These are phyloP conservation scores for Elanoides forficatus DNA, from an alignment of 2,113 vertebrate genomes.

Conservation along the genomic window DNA sequence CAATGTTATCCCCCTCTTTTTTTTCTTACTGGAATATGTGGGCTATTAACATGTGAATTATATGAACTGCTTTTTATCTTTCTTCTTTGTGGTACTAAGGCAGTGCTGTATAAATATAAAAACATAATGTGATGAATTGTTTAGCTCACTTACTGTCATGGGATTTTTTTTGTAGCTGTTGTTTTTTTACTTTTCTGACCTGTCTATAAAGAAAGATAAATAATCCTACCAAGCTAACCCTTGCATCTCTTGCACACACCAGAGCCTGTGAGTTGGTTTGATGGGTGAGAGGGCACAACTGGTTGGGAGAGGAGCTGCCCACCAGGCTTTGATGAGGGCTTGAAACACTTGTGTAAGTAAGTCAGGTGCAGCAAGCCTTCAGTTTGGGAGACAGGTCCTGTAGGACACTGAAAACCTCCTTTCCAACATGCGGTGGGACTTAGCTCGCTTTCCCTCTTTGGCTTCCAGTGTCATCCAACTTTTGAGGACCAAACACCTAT, in stretches of 20 bases:
- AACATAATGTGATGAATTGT: not conserved
- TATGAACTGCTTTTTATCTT: conserved; percentile 5
- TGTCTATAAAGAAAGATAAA: not conserved
- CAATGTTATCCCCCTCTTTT: not conserved
- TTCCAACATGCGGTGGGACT: accelerated
- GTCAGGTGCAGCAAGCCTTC: not conserved
- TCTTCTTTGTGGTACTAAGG: not conserved
- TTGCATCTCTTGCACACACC: not conserved
- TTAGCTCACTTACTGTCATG: not conserved
- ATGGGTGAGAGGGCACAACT: not conserved
- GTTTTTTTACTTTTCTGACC: not conserved
- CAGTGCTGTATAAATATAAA: conserved; percentile 16
- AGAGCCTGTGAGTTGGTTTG: not conserved
- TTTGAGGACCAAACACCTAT: not conserved
- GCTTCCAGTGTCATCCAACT: not conserved
- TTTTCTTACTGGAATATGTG: conserved; percentile 12
- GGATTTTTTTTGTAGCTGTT: not conserved
- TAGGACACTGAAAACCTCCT: not conserved
- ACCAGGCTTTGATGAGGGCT: not conserved
- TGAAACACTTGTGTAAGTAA: not conserved
- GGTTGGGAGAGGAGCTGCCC: not conserved
- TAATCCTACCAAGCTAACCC: not conserved
- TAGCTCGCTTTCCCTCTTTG: not conserved
- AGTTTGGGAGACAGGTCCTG: not conserved
- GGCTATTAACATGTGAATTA: conserved; percentile 10